These are phyloP conservation scores for Probosciger aterrimus DNA, from an alignment of 2,113 vertebrate species.

Conservation along the genomic window DNA sequence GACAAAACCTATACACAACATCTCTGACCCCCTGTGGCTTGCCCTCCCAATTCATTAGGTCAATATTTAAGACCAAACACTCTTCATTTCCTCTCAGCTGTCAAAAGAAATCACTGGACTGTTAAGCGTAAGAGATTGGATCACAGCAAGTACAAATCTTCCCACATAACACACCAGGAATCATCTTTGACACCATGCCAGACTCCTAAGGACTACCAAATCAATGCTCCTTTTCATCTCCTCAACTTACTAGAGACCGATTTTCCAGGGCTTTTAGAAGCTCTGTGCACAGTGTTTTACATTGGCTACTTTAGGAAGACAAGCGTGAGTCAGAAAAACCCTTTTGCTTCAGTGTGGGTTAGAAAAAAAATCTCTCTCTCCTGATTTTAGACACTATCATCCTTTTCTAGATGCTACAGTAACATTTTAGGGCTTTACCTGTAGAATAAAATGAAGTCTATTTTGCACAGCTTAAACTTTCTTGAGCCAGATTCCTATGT, in stretches of 20 bases:
- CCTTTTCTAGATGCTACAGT: neutral
- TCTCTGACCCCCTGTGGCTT: neutral
- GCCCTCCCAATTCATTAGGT: neutral
- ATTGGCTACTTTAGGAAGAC: neutral
- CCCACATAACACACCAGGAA: neutral
- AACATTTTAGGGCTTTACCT: neutral
- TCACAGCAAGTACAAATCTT: neutral
- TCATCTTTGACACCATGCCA: neutral
- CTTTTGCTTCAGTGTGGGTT: neutral
- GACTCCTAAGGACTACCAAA: neutral
- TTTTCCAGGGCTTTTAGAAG: neutral
- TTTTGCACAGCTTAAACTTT: neutral
- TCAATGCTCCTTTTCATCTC: neutral
- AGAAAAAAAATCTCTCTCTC: neutral
- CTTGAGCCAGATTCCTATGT: neutral
- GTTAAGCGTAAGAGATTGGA: neutral
- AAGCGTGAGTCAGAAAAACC: neutral
- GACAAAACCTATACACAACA: neutral
- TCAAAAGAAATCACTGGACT: neutral
- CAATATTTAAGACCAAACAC: neutral
- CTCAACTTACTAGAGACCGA: neutral
- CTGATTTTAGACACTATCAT: neutral
- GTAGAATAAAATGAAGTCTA: neutral
- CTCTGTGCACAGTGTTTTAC: neutral
- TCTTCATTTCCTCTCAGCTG: neutral